Conservation (phyloP, 1,140 invertebrate species). For the Leguminivora glycinivorella region DNA sequence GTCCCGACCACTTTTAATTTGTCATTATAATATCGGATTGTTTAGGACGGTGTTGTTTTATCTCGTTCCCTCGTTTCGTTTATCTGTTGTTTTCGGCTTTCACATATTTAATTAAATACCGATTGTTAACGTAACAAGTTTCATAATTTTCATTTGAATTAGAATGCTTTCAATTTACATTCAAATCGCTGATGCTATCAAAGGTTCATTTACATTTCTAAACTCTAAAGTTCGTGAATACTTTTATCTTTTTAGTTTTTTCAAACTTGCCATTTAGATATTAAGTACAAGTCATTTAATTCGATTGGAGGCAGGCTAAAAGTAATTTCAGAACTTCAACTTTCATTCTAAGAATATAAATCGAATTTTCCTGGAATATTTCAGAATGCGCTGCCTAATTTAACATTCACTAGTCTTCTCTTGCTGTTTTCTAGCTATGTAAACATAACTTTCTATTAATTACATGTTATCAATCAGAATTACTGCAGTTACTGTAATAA, state of each 20-base stretch:
- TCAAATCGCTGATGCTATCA: slow-evolving; percentile 47
- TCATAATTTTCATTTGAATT: slow-evolving; percentile 50
- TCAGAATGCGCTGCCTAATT: too few species aligned
- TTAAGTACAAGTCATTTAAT: background rate
- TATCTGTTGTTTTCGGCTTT: slow-evolving; percentile 42
- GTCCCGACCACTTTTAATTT: slow-evolving; percentile 55
- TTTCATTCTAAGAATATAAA: too few species aligned
- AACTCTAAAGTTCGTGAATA: background rate
- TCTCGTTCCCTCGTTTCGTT: slow-evolving; percentile 42
- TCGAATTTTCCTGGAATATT: too few species aligned
- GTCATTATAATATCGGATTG: slow-evolving; percentile 62
- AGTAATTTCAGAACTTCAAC: too few species aligned
- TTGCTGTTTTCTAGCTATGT: too few species aligned
- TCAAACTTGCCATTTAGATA: background rate
- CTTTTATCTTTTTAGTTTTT: background rate
- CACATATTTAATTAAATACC: slow-evolving; percentile 63
- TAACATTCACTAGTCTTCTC: too few species aligned
- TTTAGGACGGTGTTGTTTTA: slow-evolving; percentile 47
- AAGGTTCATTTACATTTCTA: slow-evolving; percentile 40
- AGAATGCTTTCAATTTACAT: slow-evolving; percentile 51
- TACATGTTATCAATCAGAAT: too few species aligned
- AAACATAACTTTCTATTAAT: too few species aligned
- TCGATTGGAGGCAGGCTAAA: background rate
- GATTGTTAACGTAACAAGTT: slow-evolving; percentile 42
- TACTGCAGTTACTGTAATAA: too few species aligned